Conservation (phyloP, 2,113 vertebrate species). For the Arvicanthis niloticus region DNA sequence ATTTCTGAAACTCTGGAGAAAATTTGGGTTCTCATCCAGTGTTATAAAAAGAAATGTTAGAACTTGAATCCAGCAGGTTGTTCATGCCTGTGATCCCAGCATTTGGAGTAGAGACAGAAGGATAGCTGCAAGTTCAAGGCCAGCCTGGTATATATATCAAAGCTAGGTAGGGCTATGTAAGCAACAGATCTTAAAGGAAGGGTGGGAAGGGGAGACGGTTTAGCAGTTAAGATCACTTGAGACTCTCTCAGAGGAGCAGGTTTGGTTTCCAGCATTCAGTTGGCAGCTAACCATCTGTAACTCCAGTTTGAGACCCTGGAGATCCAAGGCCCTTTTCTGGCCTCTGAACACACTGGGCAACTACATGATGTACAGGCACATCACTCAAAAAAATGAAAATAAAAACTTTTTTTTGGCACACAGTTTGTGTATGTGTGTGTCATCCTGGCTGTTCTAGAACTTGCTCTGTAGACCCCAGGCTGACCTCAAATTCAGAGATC, state of each 20-base stretch:
- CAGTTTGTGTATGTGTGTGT: background rate
- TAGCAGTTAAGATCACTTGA: background rate
- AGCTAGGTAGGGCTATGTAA: background rate
- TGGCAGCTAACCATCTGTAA: background rate
- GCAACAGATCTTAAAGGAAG: background rate
- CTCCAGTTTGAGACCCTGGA: background rate
- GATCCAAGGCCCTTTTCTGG: background rate
- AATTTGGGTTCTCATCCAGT: background rate
- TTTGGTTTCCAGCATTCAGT: background rate
- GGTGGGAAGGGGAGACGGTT: background rate
- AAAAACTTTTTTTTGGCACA: background rate
- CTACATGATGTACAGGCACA: background rate
- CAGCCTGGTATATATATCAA: background rate
- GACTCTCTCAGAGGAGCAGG: background rate
- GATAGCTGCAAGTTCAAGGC: background rate
- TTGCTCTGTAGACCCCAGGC: background rate
- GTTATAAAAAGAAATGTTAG: conserved; percentile 49
- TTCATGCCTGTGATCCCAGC: background rate
- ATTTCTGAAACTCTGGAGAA: conserved; percentile 25
- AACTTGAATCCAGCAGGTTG: conserved; percentile 12
- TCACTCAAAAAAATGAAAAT: background rate
- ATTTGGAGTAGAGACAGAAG: background rate
- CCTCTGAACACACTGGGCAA: background rate
- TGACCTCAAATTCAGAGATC: background rate
- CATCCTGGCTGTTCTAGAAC: background rate